Evolutionary conservation across 2,888 invertebrate species (phyloP).

Genomic region (Drosophila limbata): DNA sequence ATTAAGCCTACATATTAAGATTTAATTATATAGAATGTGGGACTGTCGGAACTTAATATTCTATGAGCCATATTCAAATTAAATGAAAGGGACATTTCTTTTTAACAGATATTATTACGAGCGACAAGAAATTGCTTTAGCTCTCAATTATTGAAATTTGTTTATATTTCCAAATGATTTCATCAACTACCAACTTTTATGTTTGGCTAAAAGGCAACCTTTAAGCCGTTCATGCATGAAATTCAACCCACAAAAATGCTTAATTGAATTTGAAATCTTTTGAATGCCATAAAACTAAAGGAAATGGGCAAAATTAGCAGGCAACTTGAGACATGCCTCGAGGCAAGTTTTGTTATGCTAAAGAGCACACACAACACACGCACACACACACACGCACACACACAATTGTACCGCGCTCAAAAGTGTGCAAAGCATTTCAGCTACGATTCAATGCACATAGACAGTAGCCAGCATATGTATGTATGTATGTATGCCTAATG

Average conservation of each 20-base stretch:
- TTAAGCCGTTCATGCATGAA: slow-evolving; percentile 26
- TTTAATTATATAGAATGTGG: not conserved
- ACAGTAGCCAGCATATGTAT: slow-evolving; percentile 35
- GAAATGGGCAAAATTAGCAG: slow-evolving; percentile 64
- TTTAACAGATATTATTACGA: not conserved
- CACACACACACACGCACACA: slow-evolving; percentile 3
- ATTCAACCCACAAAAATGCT: slow-evolving; percentile 55
- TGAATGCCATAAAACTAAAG: slow-evolving; percentile 42
- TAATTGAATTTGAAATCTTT: slow-evolving; percentile 60
- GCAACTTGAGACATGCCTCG: slow-evolving; percentile 35
- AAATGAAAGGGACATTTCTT: not conserved
- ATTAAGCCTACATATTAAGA: no score
- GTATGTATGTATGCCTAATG: slow-evolving; percentile 22
- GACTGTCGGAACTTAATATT: not conserved
- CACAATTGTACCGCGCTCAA: slow-evolving; percentile 14
- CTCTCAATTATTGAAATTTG: not conserved
- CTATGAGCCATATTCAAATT: not conserved
- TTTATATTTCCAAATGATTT: slow-evolving; percentile 34
- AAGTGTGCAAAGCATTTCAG: slow-evolving; percentile 41
- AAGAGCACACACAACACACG: slow-evolving; percentile 3
- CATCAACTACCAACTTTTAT: not conserved
- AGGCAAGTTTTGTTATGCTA: slow-evolving; percentile 33
- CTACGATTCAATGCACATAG: slow-evolving; percentile 59
- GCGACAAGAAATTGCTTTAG: not conserved
- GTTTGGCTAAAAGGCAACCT: slow-evolving; percentile 19